Percentiles rank a stretch among this genome's conserved stretches.
Evolutionary conservation across 2,888 invertebrate genomes (phyloP).

Genomic region (Diabrotica balteata): DNA sequence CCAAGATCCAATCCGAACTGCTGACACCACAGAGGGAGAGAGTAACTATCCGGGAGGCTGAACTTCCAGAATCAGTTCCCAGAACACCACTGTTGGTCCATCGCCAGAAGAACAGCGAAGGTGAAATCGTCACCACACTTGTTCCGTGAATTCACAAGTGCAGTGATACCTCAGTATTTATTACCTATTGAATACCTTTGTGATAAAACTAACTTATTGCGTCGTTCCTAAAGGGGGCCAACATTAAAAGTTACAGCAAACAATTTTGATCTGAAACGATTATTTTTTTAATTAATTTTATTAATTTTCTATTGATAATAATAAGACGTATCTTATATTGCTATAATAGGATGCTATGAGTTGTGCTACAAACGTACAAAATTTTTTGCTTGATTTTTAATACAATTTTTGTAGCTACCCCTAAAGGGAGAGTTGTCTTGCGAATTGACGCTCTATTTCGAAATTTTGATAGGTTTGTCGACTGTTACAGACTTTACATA

Average conservation of each 20-base stretch:
- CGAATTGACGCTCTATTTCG: conserved; percentile 14
- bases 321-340: too few relatives aligned
- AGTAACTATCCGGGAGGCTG: conserved; percentile 79
- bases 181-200: conserved; percentile 47
- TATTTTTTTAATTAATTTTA: conserved; percentile 10
- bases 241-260: neutral
- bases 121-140: conserved; percentile 74
- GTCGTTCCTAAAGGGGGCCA: conserved; percentile 47
- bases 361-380: neutral
- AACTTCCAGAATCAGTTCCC: conserved; percentile 74
- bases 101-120: conserved; percentile 77
- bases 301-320: too few relatives aligned
- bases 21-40: conserved; percentile 73
- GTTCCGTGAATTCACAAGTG: conserved; percentile 46
- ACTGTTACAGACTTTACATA: conserved; percentile 42
- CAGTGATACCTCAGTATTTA: conserved; percentile 55
- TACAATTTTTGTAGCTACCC: conserved; percentile 22
- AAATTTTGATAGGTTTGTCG: conserved; percentile 25
- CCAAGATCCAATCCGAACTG: conserved; percentile 45
- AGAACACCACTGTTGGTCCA: conserved; percentile 84
- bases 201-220: conserved; percentile 55
- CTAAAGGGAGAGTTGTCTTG: conserved; percentile 6
- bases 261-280: neutral
- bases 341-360: too few relatives aligned
- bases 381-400: conserved; percentile 12